phyloP scores from a whole-genome alignment of 2,888 invertebrate species.

The Fragum sueziense region DNA sequence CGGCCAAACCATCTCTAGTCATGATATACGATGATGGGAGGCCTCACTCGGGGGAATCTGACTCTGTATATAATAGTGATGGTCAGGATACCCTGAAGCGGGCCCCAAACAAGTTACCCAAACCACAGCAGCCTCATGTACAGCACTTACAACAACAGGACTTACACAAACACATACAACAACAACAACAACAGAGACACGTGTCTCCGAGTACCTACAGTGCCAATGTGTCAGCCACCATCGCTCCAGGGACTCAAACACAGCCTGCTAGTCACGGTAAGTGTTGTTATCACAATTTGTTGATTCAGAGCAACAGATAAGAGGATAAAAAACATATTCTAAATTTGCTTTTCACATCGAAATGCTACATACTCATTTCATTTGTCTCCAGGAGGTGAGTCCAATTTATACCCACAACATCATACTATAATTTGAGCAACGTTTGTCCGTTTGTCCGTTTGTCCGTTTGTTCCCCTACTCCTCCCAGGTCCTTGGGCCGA shows the following conservation, averaged over 20 bases:
- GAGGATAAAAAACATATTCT: too few relatives aligned
- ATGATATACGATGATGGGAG: slow-evolving; percentile 65
- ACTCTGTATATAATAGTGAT: slow-evolving; percentile 60
- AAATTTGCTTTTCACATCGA: too few relatives aligned
- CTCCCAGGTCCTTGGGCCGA: too few relatives aligned
- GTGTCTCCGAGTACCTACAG: slow-evolving; percentile 28
- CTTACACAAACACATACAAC: slow-evolving; percentile 43
- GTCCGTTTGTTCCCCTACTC: too few relatives aligned
- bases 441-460: too few relatives aligned
- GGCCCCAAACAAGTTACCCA: slow-evolving; percentile 53
- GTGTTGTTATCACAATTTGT: too few relatives aligned
- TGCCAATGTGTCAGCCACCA: slow-evolving; percentile 57
- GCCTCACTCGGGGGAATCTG: slow-evolving; percentile 34
- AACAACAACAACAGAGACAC: slow-evolving; percentile 38
- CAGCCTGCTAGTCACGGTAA: slow-evolving; percentile 22
- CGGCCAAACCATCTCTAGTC: slow-evolving; percentile 76
- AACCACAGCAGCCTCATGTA: slow-evolving; percentile 50
- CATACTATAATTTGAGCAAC: too few relatives aligned
- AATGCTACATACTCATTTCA: too few relatives aligned
- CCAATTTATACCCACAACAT: too few relatives aligned
- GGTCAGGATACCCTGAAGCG: slow-evolving; percentile 57
- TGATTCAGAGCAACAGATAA: too few relatives aligned
- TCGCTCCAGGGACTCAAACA: slow-evolving; percentile 32
- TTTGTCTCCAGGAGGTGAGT: too few relatives aligned
- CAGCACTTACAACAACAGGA: slow-evolving; percentile 53